phyloP scores from a whole-genome alignment of 1,140 invertebrate species.

The Semibalanus balanoides region DNA sequence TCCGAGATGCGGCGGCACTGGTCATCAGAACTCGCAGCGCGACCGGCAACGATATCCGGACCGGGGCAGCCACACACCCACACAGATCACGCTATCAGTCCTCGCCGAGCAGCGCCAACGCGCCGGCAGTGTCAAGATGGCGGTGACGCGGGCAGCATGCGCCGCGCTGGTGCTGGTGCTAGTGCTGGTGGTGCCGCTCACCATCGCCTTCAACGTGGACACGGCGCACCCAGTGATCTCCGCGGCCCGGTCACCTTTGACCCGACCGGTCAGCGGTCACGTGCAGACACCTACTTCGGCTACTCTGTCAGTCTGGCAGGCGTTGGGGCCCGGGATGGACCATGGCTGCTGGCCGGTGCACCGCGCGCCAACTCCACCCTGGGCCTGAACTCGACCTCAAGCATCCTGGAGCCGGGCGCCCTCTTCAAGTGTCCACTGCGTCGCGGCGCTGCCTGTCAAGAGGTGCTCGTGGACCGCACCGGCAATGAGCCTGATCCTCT shows the following conservation, averaged over 20 bases:
- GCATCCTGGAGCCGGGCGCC: constrained; percentile 6
- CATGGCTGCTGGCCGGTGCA: not conserved
- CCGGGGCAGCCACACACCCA: too few relatives aligned
- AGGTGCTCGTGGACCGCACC: not conserved
- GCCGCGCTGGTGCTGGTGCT: not conserved
- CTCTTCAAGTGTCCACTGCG: not conserved
- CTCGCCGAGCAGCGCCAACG: too few relatives aligned
- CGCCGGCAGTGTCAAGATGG: too few relatives aligned
- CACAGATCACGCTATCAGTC: too few relatives aligned
- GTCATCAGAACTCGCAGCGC: too few relatives aligned
- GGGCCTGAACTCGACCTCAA: not conserved
- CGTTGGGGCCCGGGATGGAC: not conserved
- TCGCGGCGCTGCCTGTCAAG: constrained; percentile 3
- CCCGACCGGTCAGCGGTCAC: too few relatives aligned
- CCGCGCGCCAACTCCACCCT: constrained; percentile 7
- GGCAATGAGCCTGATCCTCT: not conserved
- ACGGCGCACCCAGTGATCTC: not conserved
- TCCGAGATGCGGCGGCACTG: too few relatives aligned
- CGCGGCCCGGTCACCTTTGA: not conserved
- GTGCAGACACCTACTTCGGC: constrained; percentile 9
- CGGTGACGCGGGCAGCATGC: too few relatives aligned
- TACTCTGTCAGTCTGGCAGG: constrained; percentile 3
- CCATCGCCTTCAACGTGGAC: constrained; percentile 1
- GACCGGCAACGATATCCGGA: too few relatives aligned
- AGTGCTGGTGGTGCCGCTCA: not conserved